phyloP scores from a whole-genome alignment of 1,140 invertebrate genomes.

The Drosophila grimshawi region DNA sequence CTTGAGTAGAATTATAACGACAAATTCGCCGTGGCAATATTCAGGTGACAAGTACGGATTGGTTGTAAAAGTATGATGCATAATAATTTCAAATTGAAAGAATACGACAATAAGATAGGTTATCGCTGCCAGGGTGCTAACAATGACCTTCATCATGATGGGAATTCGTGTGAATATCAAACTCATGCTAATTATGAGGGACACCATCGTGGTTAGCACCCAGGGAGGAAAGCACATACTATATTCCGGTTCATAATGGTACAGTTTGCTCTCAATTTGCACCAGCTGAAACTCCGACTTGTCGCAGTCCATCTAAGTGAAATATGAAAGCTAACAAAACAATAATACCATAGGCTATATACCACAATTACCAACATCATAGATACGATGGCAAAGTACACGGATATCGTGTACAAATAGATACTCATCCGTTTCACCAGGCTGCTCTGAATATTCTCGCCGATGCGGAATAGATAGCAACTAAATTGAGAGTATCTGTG shows the following conservation, averaged over 20 bases:
- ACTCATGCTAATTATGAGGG: slow-evolving; percentile 90
- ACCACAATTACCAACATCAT: slow-evolving; percentile 86
- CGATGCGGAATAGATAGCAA: slow-evolving; percentile 85
- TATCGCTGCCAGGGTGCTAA: slow-evolving; percentile 87
- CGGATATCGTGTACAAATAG: slow-evolving; percentile 80
- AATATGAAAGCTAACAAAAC: neutral
- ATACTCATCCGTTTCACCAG: slow-evolving; percentile 35
- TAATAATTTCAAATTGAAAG: slow-evolving; percentile 86
- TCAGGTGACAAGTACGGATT: slow-evolving; percentile 87
- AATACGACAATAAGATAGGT: slow-evolving; percentile 88
- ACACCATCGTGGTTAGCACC: slow-evolving; percentile 91
- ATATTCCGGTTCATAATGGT: slow-evolving; percentile 41
- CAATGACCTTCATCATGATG: slow-evolving; percentile 91
- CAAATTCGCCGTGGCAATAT: slow-evolving; percentile 88
- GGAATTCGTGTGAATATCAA: slow-evolving; percentile 94
- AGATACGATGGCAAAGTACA: slow-evolving; percentile 87
- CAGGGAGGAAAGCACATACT: slow-evolving; percentile 87
- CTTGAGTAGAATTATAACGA: slow-evolving; percentile 88
- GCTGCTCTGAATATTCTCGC: slow-evolving; percentile 42
- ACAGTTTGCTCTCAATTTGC: slow-evolving; percentile 51
- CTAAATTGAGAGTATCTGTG: slow-evolving; percentile 85
- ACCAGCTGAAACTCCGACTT: slow-evolving; percentile 9
- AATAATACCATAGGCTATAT: slow-evolving; percentile 2
- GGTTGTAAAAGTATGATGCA: slow-evolving; percentile 87
- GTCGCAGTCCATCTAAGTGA: slow-evolving; percentile 38